These are phyloP conservation scores for Nannobrachium achirus DNA, from an alignment of 2,113 vertebrate genomes.

Conservation along the genomic window DNA sequence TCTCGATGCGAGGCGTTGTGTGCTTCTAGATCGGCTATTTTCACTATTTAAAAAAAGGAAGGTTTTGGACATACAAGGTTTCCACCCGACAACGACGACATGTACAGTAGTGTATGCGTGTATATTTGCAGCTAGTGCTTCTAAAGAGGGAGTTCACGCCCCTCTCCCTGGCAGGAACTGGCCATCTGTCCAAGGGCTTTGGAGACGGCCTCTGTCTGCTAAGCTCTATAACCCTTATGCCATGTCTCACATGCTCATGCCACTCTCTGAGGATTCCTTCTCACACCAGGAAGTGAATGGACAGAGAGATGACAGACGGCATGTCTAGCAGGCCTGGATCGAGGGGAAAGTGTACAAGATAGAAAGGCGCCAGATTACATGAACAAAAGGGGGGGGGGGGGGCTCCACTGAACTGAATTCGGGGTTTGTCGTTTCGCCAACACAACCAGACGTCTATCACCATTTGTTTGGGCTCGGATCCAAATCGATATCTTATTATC, in stretches of 20 bases:
- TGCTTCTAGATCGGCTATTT: no score
- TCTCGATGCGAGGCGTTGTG: no score
- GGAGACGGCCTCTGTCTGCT: conserved; percentile 64
- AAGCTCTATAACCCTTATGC: conserved; percentile 59
- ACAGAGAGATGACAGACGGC: conserved; percentile 57
- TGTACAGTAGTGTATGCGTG: conserved; percentile 19
- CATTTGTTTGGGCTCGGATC: conserved; percentile 37
- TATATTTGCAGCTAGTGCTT: conserved; percentile 30
- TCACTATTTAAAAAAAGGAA: no score
- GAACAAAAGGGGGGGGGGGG: no score
- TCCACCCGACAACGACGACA: no score
- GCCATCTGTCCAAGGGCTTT: conserved; percentile 68
- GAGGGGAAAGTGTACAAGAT: conserved; percentile 16
- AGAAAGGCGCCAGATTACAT: not conserved
- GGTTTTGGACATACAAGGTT: no score
- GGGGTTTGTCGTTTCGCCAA: conserved; percentile 39
- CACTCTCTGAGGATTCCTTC: conserved; percentile 43
- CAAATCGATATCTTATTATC: conserved; percentile 61
- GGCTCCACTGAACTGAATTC: not conserved
- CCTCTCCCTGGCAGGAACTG: conserved; percentile 60
- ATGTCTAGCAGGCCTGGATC: conserved; percentile 38
- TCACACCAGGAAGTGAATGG: conserved; percentile 50
- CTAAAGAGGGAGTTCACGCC: conserved; percentile 13
- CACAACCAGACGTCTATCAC: conserved; percentile 53
- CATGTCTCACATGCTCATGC: conserved; percentile 54